Base-by-base conservation (phyloP, 1,140 invertebrate genomes). In the Pseudomyrmex dendroicus region DNA sequence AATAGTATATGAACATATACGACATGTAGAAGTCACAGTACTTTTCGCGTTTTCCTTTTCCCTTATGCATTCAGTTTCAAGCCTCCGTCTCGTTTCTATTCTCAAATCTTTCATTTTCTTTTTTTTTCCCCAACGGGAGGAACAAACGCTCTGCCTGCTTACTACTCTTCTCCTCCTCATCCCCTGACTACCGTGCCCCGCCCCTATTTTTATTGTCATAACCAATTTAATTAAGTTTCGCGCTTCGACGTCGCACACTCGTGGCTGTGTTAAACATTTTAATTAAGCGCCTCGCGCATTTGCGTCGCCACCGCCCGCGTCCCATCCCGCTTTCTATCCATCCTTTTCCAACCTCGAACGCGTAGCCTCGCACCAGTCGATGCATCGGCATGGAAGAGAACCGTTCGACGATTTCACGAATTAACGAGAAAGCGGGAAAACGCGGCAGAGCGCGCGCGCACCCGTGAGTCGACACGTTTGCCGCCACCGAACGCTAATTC, bases 221-320 rank as follows among this genome's bases (percentile, higher is more conserved):
- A 86, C 85, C 88, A 89, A 89, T 89, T 89, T 89, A 89, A 89
- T 89, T 89, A 89, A 89, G 87, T 89, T 89, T 88, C 88, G 77
- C 87, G 87, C 82, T 89, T 89, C 88, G 85, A 83, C 88, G 87
- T 86, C 85, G 85, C 66, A 56, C 80, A 72, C 88, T 85, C 83
- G 87, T 73, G 88, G 85, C 83, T 84, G 88, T 82, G 88, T 89
- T 89, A 89, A 89, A 89, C 87, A 89, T 89, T 89, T 89, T 89
- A 89, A 89, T 89, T 89, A 89, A 89, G 88, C 83, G 88, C 84
- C 84, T 86, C 88, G 84, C 82, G 72, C 88, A 89, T 89, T 88
- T 86, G 80, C 82, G 82, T 78, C 64, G 54, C 62, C 86, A 17
- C 48, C 84, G 52, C 68, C 50, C 13, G 10, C 59, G 17, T 52